Conservation (phyloP, 2,113 vertebrate species). For the Pelusios castaneus region DNA sequence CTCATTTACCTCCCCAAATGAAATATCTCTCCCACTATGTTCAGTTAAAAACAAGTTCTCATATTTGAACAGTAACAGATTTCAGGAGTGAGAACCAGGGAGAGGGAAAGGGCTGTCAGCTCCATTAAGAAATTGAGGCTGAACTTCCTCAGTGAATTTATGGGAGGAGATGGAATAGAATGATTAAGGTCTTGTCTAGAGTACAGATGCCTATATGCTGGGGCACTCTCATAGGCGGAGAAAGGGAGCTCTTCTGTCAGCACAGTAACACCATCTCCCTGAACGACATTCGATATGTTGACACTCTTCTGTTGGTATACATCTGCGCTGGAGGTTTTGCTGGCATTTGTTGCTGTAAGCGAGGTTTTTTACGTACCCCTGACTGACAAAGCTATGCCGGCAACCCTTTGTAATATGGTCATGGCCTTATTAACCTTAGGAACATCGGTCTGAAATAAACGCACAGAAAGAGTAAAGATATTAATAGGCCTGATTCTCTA, state of each 20-base stretch:
- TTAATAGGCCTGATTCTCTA: too few species aligned
- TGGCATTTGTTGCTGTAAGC: neutral
- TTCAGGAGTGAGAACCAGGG: neutral
- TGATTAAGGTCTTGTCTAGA: neutral
- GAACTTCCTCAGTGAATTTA: slow-evolving; percentile 12
- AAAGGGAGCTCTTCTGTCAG: neutral
- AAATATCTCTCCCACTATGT: slow-evolving; percentile 8
- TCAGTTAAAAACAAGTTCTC: slow-evolving; percentile 17
- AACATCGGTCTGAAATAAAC: neutral
- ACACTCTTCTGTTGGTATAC: neutral
- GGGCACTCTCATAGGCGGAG: neutral
- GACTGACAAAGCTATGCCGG: neutral
- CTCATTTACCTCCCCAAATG: neutral
- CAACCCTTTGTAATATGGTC: too few species aligned
- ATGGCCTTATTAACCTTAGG: neutral
- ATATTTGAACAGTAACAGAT: neutral
- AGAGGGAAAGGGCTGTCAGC: neutral
- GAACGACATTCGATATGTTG: neutral
- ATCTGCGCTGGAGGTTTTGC: neutral
- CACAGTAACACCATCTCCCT: neutral
- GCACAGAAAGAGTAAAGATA: too few species aligned
- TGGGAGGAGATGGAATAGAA: neutral
- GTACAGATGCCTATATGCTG: neutral
- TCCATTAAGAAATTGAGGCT: neutral
- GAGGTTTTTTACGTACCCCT: neutral